Evolutionary conservation across 2,888 invertebrate species (phyloP), one percentile per base, ranked within the genome.

Genomic region (Scaptomyza polygonia): DNA sequence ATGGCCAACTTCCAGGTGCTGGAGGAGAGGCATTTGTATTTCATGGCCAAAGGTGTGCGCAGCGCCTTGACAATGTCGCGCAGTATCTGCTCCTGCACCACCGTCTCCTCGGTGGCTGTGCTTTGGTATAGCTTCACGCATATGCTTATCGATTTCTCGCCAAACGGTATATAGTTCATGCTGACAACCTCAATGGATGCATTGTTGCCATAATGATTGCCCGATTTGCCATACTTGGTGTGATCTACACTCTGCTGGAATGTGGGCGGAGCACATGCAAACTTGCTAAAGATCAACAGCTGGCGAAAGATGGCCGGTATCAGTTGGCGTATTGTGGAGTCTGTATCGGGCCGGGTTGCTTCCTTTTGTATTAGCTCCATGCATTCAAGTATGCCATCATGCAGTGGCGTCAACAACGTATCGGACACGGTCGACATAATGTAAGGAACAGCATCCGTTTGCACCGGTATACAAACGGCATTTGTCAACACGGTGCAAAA

Each of bases 341-440:
- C 90, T 36, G 67, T 43, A 3, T 74, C 78, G 1, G 93, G 93
- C 27, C 93, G 91, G 59, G 94, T 92, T 5, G 94, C 94, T 91
- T 95, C 95, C 92, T 97, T 96, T 88, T 97, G 96, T 54, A 99
- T 93, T 27, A 96, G 94, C 76, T 98, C 97, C 91, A 98, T 95
- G 66, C 97, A 96, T 88, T 97, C 96, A 25, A 97, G 92, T 42
- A 96, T 94, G 49, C 96, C 95, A 84, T 97, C 97, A 90, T 98
- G 97, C 62, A 97, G 92, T 8, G 96, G 95, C 0, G 96, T 96
- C 64, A 97, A 93, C 79, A 96, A 93, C 39, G 96, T 94, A 89
- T 98, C 97, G 49, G 95, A 94, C 51, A 95, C 94, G 0, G 96
- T 94, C 79, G 97, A 93, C 92, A 98, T 93, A 89, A 98, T 95